phyloP scores from a whole-genome alignment of 1,140 invertebrate species.

The Oreohelix idahoensis region DNA sequence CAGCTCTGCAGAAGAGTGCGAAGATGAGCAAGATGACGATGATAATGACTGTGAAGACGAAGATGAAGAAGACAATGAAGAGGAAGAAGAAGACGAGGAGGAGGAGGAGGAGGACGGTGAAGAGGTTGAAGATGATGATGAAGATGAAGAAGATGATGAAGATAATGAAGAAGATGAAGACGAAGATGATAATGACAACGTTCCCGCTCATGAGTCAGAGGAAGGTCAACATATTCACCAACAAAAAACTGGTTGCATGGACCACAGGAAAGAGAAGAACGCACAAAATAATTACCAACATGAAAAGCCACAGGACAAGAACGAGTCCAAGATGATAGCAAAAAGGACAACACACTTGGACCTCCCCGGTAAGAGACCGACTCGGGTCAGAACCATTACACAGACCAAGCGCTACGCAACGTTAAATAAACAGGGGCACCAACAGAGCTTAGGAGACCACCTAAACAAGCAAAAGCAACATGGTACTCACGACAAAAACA shows the following conservation, averaged over 20 bases:
- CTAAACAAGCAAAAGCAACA: neutral
- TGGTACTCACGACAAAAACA: neutral
- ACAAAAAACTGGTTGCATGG: neutral
- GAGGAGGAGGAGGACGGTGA: constrained; percentile 18
- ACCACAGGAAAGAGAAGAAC: neutral
- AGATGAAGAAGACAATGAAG: neutral
- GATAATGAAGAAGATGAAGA: no score
- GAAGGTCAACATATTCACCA: neutral
- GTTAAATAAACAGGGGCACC: neutral
- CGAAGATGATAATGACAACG: neutral
- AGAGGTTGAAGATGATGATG: constrained; percentile 34
- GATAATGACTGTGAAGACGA: neutral
- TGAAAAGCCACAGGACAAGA: neutral
- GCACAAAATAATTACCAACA: neutral
- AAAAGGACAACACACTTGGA: neutral
- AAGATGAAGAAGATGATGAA: constrained; percentile 22
- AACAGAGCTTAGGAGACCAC: neutral
- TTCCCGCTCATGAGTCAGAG: neutral
- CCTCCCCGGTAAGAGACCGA: neutral
- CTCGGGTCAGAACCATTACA: neutral
- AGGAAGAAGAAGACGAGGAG: constrained; percentile 13
- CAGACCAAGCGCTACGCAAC: neutral
- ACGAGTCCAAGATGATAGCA: neutral
- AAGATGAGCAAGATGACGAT: constrained; percentile 18
- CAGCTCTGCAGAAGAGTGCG: neutral